Base-by-base conservation (phyloP, 2,888 invertebrate genomes). In the Drosophila testacea region DNA sequence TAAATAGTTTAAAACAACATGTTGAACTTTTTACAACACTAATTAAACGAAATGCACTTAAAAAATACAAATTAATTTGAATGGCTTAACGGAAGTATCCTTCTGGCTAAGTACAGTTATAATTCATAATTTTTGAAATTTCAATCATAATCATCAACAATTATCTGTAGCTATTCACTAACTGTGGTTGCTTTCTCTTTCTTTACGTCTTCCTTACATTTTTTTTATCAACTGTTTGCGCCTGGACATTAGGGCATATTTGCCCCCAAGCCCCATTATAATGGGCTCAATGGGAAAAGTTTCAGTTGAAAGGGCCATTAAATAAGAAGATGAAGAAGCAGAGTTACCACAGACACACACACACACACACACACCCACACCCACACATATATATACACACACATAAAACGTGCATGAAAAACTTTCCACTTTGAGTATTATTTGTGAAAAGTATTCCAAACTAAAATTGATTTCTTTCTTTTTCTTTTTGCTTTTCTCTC, bases 241-340 rank as follows among this genome's bases (percentile, higher is more conserved):
- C 13, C 38, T 34, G 32, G 36, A 16, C 51, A 56, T 44, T 48
- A 39, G 60, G 39, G 51, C 39, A 51, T 32, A 34, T 69, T 55
- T 62, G 44, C 42, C 52, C 50, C 27, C 32, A 42, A n/a, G 13
- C 38, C 22, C 54, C 61, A 55, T 67, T 72, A 55, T 59, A 55
- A 73, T 77, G 59, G 67, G 28, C 57, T 55, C 36, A 55, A 63
- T 73, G 68, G 74, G 50, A 55, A 77, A 75, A 77, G 67, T 75
- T 75, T 63, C 16, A 41, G 72, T 48, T 77, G 77, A 77, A 75
- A 56, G 67, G 57, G 67, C 67, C 73, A 77, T 77, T 74, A 74
- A 61, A 66, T 38, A 51, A 65, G 65, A 48, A 56, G 52, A 39
- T 54, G 71, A 11, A 51, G 38, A 42, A 39, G 39, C 36, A 22